These are phyloP conservation scores for Crypturellus tataupa DNA, from an alignment of 2,797 vertebrate genomes.

Conservation along the genomic window DNA sequence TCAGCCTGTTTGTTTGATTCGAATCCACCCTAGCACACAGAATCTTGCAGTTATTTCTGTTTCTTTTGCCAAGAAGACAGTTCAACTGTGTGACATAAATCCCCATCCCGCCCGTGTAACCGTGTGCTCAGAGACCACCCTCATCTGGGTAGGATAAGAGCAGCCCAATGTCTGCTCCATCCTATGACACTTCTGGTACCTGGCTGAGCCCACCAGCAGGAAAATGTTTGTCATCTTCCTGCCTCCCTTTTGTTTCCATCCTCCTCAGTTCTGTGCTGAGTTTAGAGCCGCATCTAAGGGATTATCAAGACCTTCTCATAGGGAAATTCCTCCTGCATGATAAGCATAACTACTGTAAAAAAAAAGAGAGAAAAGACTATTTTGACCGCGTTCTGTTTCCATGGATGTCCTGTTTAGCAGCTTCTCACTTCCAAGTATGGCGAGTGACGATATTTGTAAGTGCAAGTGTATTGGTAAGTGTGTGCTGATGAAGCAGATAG, in stretches of 20 bases:
- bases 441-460: constrained; percentile 2
- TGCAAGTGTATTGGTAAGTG: background rate
- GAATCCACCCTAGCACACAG: background rate
- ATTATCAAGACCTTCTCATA: background rate
- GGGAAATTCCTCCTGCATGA: background rate
- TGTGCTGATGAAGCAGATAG: background rate
- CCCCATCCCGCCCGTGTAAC: background rate
- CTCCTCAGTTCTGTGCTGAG: background rate
- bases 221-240: background rate
- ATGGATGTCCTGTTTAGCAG: background rate
- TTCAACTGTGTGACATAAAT: background rate
- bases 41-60: background rate
- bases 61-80: constrained; percentile 16
- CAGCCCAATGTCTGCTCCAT: background rate
- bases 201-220: background rate
- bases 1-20: background rate
- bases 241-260: background rate
- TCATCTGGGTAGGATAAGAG: background rate
- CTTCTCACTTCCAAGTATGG: background rate
- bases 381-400: background rate
- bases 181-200: background rate
- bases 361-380: constrained; percentile 4
- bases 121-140: constrained; percentile 18
- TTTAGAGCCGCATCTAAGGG: background rate
- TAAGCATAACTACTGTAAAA: background rate